Evolutionary conservation across 1,140 invertebrate genomes (phyloP).

Genomic region (Trichoplusia ni): DNA sequence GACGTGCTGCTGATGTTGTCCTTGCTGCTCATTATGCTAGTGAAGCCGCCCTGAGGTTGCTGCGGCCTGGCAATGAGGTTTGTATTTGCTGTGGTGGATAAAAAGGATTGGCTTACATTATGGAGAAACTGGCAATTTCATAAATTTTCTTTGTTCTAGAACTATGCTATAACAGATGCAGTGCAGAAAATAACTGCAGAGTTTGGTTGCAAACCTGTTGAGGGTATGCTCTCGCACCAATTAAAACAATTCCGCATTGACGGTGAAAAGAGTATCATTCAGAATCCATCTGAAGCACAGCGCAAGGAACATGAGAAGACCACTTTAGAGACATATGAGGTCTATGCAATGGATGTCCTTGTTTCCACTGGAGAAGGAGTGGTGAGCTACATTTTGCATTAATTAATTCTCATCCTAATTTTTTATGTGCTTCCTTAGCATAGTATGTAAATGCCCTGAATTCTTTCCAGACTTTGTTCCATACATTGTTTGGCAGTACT

Average conservation of each 20-base stretch:
- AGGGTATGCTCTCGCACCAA: conserved; percentile 99
- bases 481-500: conserved; percentile 58
- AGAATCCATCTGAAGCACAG: conserved; percentile 96
- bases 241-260: conserved; percentile 98
- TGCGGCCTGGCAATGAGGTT: conserved; percentile 96
- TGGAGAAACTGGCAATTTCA: too few relatives aligned
- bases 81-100: too few relatives aligned
- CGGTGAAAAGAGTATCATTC: conserved; percentile 99
- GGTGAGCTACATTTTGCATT: conserved; percentile 45
- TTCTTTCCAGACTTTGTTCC: conserved; percentile 62
- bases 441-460: conserved; percentile 55
- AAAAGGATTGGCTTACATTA: too few relatives aligned
- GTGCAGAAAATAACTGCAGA: conserved; percentile 96
- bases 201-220: conserved; percentile 98
- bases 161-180: conserved; percentile 94
- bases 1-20: conserved; percentile 96
- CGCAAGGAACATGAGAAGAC: conserved; percentile 99
- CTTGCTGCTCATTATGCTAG: conserved; percentile 97
- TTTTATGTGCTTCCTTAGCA: background rate
- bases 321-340: conserved; percentile 97
- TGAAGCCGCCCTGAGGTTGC: conserved; percentile 95
- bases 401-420: background rate
- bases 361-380: conserved; percentile 88
- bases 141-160: conserved; percentile 83
- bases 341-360: conserved; percentile 99